Evolutionary conservation across 2,113 vertebrate species (phyloP).

Genomic region (Pantherophis guttatus): DNA sequence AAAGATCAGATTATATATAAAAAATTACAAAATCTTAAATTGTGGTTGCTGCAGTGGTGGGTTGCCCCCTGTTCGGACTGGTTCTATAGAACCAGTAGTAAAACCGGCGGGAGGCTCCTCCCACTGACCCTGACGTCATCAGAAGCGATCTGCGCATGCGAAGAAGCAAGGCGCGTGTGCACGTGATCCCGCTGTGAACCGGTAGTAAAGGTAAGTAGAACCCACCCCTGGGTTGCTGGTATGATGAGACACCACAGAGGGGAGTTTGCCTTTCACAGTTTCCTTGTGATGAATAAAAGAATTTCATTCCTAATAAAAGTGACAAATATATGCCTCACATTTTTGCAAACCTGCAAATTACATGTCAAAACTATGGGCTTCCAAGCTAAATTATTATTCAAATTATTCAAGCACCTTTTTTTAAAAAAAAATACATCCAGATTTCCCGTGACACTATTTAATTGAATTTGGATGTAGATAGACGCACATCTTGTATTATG

Average conservation of each 20-base stretch:
- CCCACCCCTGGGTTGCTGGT: slow-evolving; percentile 34
- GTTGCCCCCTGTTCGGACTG: no score
- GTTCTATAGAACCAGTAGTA: no score
- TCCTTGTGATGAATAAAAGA: slow-evolving; percentile 47
- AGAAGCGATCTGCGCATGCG: no score
- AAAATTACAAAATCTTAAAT: slow-evolving; percentile 51
- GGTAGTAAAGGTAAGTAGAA: no score
- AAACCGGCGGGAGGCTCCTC: no score
- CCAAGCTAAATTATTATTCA: slow-evolving; percentile 36
- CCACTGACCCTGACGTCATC: no score
- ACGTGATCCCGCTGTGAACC: no score
- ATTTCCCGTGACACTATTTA: slow-evolving; percentile 39
- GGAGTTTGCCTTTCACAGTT: slow-evolving; percentile 42
- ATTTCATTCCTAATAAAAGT: slow-evolving; percentile 57
- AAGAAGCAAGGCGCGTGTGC: no score
- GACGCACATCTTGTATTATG: not conserved
- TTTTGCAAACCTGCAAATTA: slow-evolving; percentile 17
- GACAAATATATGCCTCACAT: slow-evolving; percentile 32
- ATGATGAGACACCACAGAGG: slow-evolving; percentile 26
- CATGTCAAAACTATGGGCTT: slow-evolving; percentile 46
- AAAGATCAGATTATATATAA: slow-evolving; percentile 50
- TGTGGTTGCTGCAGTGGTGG: slow-evolving; percentile 29
- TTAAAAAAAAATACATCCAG: not conserved
- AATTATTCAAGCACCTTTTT: slow-evolving; percentile 43
- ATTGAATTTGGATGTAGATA: slow-evolving; percentile 3